Evolutionary conservation across 2,113 vertebrate species (phyloP).

Genomic region (Sterrhoptilus dennistouni): DNA sequence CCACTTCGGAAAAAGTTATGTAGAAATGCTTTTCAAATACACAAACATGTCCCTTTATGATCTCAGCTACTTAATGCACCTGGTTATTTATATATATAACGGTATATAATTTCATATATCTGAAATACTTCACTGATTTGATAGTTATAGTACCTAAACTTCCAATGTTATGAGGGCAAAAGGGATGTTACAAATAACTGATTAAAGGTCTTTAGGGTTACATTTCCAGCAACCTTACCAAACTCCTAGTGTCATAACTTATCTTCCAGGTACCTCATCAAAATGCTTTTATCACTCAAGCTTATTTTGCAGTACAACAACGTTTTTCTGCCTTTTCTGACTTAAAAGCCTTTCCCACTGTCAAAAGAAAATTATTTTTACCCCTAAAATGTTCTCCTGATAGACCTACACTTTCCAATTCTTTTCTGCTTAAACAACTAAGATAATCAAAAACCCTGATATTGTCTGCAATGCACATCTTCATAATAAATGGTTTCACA

Average conservation of each 20-base stretch:
- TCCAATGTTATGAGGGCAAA: neutral
- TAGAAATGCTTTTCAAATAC: neutral
- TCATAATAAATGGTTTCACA: slow-evolving; percentile 13
- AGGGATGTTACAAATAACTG: neutral
- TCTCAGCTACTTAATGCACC: neutral
- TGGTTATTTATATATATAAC: neutral
- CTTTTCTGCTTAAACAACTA: neutral
- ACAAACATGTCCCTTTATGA: neutral
- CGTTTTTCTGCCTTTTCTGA: neutral
- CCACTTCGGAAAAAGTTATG: neutral
- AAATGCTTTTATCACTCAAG: neutral
- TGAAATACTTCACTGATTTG: neutral
- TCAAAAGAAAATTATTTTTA: neutral
- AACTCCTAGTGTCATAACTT: neutral
- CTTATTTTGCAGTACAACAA: neutral
- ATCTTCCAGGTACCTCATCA: neutral
- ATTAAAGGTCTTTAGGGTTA: neutral
- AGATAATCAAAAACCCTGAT: neutral
- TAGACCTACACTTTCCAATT: neutral
- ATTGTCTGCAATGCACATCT: neutral
- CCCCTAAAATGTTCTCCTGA: neutral
- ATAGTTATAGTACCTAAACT: neutral
- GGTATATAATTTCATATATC: neutral
- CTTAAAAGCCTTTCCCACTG: neutral
- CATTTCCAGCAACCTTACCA: neutral